Conservation (phyloP, 2,797 vertebrate species). For the Sebastes oblongus region DNA sequence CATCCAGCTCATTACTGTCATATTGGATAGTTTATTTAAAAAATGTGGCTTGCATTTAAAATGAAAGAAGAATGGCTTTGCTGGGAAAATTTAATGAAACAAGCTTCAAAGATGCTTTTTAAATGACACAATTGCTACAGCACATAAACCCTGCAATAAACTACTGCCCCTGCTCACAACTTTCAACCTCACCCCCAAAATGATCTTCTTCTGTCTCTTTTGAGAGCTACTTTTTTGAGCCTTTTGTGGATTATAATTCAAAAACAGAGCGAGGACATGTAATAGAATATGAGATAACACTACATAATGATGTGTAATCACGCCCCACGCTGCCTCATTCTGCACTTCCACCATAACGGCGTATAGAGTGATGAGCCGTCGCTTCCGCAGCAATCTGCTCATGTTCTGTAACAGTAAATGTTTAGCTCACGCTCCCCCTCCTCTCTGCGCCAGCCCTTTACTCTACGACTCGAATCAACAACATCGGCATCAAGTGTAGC, state of each 20-base stretch:
- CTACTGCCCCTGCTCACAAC: not conserved
- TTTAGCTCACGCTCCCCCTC: constrained; percentile 18
- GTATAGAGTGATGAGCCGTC: constrained; percentile 13
- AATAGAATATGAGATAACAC: not conserved
- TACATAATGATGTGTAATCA: not conserved
- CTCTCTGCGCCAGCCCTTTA: constrained; percentile 10
- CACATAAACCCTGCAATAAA: not conserved
- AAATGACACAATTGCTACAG: not conserved
- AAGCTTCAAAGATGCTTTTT: not conserved
- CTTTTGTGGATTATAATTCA: not conserved
- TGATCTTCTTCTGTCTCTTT: not conserved
- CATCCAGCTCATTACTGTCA: constrained; percentile 9
- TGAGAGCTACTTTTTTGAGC: not conserved
- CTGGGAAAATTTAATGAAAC: not conserved
- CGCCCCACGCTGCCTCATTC: not conserved
- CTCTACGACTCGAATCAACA: constrained; percentile 56
- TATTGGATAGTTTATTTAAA: not conserved
- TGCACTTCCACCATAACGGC: not conserved
- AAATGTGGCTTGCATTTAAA: not conserved
- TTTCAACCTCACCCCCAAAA: not conserved
- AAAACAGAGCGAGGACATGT: not conserved
- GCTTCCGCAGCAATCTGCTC: constrained; percentile 42
- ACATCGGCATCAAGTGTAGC: constrained; percentile 20
- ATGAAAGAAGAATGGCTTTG: not conserved
- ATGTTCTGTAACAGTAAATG: constrained; percentile 29